Base-by-base conservation (phyloP, 1,140 invertebrate genomes). In the Holcopasites calliopsidis region DNA sequence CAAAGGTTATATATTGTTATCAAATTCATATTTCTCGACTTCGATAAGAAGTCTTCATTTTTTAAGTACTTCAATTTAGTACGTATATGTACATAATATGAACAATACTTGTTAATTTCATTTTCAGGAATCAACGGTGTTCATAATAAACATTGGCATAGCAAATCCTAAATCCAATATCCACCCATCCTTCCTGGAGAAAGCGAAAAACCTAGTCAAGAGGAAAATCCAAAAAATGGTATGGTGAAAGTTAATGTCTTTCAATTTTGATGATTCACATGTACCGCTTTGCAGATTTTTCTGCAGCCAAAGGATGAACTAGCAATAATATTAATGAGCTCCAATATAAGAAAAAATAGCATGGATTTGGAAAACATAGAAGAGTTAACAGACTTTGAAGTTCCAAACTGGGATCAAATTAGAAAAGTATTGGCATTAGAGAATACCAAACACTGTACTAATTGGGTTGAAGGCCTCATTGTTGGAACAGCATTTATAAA, bases 251-350 rank as follows among this genome's bases (percentile, higher is more conserved):
- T 61, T 26, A 49, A n/a, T 21, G 6, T n/a, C 33, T 5, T 23
- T 44, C 11, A 28, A 0, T n/a, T 40, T 28, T 13, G 3, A 38
- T 18, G 21, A 16, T 49, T 38, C 13, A 13, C 8, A 38, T 38
- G 13, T 38, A 28, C 6, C 38, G 6, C n/a, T 61, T 71, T 38
- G 0, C n/a, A 88, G 83, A 87, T 87, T 40, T 87, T 87, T 64
- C 18, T 87, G 26, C 62, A 77, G 31, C 82, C 78, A 5, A 83
- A 86, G 28, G 86, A 87, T 79, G 86, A 88, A 75, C 28, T 87
- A 64, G 85, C 81, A 16, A 74, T 88, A 42, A 76, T 88, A 54
- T 54, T 87, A 35, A 87, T 87, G 83, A 85, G 86, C 18, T 82
- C 79, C 1, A 35, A 71, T 26, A 23, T 28, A 3, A 77, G 40